Conservation (phyloP, 1,140 invertebrate genomes). For the Philotrypesis tridentata region DNA sequence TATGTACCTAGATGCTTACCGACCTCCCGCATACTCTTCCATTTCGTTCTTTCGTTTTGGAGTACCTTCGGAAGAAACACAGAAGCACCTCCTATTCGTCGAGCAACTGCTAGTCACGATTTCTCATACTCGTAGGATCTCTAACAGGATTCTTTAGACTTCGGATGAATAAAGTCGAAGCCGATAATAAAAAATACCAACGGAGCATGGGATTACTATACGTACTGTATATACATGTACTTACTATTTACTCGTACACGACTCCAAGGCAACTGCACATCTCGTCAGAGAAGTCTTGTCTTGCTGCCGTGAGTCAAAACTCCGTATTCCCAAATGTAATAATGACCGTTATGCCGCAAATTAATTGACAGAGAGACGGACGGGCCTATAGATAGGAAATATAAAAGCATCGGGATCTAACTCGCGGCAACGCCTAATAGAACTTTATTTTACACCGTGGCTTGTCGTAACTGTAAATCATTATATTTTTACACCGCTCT, state of each 20-base stretch:
- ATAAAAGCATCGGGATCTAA: background rate
- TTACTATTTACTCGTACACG: background rate
- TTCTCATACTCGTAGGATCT: background rate
- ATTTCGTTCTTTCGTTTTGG: background rate
- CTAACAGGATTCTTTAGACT: background rate
- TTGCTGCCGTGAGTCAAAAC: background rate
- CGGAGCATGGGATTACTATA: too few relatives aligned
- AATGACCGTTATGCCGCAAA: slow-evolving; percentile 4
- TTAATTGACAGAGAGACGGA: slow-evolving; percentile 1
- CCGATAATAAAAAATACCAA: background rate
- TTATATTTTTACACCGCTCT: background rate
- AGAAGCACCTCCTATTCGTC: background rate
- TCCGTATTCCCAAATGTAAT: background rate
- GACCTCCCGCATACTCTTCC: background rate
- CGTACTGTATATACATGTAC: background rate
- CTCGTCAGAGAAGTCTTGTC: background rate
- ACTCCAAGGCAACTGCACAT: background rate
- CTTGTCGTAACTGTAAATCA: background rate
- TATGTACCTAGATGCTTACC: background rate
- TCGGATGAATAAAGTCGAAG: background rate
- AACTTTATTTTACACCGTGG: background rate
- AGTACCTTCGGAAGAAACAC: background rate
- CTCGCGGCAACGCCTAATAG: background rate
- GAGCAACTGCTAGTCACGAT: background rate
- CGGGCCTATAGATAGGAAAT: background rate